phyloP scores from a whole-genome alignment of 2,113 vertebrate genomes.

The Fulmarus glacialis region DNA sequence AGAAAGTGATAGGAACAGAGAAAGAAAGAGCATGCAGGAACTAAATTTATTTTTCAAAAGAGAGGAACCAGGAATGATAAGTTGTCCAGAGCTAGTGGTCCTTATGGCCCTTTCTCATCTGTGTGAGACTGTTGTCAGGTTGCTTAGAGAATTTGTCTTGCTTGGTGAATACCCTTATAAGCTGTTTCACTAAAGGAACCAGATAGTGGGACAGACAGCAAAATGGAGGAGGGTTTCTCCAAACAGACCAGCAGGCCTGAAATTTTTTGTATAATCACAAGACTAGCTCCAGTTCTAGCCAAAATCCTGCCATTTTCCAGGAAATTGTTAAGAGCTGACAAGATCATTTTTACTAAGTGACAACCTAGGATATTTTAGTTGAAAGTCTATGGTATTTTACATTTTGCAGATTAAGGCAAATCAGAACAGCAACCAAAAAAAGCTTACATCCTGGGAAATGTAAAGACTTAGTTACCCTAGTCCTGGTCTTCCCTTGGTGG shows the following conservation, averaged over 20 bases:
- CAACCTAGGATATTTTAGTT: not conserved
- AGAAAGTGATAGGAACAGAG: not conserved
- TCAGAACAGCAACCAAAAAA: not conserved
- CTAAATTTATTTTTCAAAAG: not conserved
- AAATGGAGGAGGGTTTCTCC: not conserved
- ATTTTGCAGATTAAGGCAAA: not conserved
- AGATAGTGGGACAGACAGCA: not conserved
- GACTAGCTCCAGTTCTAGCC: not conserved
- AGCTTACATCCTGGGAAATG: not conserved
- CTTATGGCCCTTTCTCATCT: not conserved
- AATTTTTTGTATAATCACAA: not conserved
- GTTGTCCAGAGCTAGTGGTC: not conserved
- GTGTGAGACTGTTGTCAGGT: not conserved
- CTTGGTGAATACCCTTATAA: not conserved
- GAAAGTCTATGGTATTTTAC: not conserved
- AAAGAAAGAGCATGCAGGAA: not conserved
- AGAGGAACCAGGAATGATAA: not conserved
- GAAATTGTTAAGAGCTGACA: not conserved
- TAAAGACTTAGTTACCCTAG: not conserved
- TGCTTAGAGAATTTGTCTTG: not conserved
- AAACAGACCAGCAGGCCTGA: not conserved
- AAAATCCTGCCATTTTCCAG: not conserved
- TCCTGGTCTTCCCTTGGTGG: not conserved
- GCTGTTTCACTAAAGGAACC: not conserved
- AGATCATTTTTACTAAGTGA: not conserved